Base-by-base conservation (phyloP, 1,140 invertebrate species). In the Hypsibius dujardini region DNA sequence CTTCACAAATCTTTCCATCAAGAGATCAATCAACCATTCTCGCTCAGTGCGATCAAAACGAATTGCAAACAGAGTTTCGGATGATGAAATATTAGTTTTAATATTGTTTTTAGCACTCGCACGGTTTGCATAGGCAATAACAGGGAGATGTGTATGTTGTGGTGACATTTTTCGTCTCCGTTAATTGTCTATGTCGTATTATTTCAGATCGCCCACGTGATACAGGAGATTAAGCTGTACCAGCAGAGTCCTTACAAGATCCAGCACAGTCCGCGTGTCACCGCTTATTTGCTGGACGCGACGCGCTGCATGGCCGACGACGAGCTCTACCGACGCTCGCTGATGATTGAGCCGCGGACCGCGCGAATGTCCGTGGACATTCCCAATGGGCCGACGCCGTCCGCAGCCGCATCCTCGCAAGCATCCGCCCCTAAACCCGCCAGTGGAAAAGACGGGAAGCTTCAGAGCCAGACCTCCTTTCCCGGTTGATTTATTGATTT, bases 201-300 rank as follows among this genome's bases (percentile, higher is more conserved):
- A 46, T 28, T 28, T 28, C 79, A 93, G 90, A 89, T 94, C 78
- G 90, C 91, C 47, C 90, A 94, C 77, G 90, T 94, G 1, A 94
- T 95, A 73, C 82, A 90, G 71, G 92, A 95, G 81, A 92, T 94
- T 73, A 83, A 89, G 59, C 88, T 91, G 74, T 93, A 90, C 78
- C 92, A 95, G 77, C 89, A 93, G 79, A 92, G 89, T 1, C 87
- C 89, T 1, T 95, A 94, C 78, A 92, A 90, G 80, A 93, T 94
- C 72, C 88, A 91, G 75, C 83, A 88, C 73, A 89, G 88, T 72
- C 81, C 84, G 47, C 73, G 83, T 79, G 82, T 83, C 59, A 85
- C 85, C 46, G 86, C 85, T 75, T 95, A 93, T 78, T 80, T 95
- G 1, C 79, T 93, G 74, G 90, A 94, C 77, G 82, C 85, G 28